These are phyloP conservation scores for Sinocyclocheilus anshuiensis DNA, from an alignment of 2,113 vertebrate genomes.

Conservation along the genomic window DNA sequence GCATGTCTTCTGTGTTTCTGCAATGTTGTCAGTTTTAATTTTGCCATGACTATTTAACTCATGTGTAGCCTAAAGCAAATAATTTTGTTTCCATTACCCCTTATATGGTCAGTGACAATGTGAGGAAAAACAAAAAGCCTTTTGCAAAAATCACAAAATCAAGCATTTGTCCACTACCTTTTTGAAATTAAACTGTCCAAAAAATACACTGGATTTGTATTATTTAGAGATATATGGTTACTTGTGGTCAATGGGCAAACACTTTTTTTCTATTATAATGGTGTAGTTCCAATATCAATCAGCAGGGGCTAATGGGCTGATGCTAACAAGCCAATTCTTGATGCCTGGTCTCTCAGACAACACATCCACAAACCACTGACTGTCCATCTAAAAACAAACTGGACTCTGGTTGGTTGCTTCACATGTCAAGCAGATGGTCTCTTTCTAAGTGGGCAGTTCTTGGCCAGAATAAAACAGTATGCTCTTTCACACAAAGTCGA, in stretches of 20 bases:
- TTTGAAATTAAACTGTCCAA: no score
- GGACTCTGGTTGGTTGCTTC: neutral
- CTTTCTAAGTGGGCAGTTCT: neutral
- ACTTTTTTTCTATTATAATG: neutral
- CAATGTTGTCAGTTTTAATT: conserved; percentile 2
- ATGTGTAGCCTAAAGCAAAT: no score
- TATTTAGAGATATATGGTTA: neutral
- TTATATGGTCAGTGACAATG: neutral
- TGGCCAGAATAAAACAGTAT: neutral
- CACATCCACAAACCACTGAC: neutral
- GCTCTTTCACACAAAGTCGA: neutral
- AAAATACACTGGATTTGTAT: neutral
- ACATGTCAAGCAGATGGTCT: neutral
- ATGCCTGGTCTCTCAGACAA: neutral
- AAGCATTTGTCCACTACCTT: no score
- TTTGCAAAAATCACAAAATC: no score
- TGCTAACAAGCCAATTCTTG: neutral
- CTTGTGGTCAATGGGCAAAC: neutral
- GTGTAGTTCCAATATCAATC: neutral
- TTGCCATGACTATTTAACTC: neutral
- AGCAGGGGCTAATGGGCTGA: neutral
- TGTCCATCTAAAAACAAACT: neutral
- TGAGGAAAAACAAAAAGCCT: neutral
- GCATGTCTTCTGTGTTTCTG: neutral
- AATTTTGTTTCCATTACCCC: neutral